These are phyloP conservation scores for Phrynocephalus guinanensis DNA, from an alignment of 2,797 vertebrate genomes.

Conservation along the genomic window DNA sequence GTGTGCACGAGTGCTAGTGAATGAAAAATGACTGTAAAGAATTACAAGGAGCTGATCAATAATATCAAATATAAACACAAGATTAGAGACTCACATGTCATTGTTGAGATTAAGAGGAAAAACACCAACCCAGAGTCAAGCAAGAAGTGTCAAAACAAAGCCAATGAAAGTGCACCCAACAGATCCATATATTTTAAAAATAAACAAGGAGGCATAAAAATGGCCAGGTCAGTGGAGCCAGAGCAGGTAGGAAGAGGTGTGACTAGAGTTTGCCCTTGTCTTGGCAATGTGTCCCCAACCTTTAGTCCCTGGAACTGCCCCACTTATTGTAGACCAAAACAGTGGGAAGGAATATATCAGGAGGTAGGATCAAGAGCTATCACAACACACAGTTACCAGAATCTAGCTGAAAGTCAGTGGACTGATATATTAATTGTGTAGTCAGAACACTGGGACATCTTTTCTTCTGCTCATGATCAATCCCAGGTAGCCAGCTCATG, in stretches of 20 bases:
- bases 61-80: not conserved
- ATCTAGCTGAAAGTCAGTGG: not conserved
- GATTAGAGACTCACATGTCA: not conserved
- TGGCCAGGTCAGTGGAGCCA: not conserved
- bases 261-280: too few species aligned
- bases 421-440: not conserved
- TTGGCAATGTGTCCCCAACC: not conserved
- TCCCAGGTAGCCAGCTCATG: too few species aligned
- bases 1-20: too few species aligned
- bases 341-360: not conserved
- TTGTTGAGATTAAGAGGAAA: not conserved
- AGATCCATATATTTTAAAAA: not conserved
- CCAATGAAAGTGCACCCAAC: not conserved
- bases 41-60: not conserved
- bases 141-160: not conserved
- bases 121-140: not conserved
- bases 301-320: not conserved
- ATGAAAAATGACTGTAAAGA: not conserved
- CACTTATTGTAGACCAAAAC: not conserved
- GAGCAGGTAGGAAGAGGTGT: not conserved
- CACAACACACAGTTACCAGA: not conserved
- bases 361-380: not conserved
- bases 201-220: not conserved
- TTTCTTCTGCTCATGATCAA: not conserved
- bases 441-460: not conserved